A percentile compares a stretch with the other conserved stretches of the same genome.
Conservation (phyloP, 2,888 invertebrate genomes). For the Tigriopus californicus region DNA sequence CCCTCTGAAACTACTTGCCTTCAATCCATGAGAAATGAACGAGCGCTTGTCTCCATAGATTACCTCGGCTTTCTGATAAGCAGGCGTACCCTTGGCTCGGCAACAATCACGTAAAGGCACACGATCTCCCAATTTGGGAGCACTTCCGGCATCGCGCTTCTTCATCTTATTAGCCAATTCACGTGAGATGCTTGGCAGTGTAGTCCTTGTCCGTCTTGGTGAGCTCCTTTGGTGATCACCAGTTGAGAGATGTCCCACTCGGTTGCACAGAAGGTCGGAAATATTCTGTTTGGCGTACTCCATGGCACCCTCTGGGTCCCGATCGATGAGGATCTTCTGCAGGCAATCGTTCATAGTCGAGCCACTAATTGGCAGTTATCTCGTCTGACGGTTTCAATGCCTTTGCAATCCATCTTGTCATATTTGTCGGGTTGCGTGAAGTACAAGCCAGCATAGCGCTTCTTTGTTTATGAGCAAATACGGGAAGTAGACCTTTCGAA, state of each 20-base stretch:
- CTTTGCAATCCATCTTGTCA: slow-evolving; percentile 98
- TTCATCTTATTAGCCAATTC: slow-evolving; percentile 84
- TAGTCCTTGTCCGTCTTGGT: slow-evolving; percentile 75
- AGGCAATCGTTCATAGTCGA: slow-evolving; percentile 92
- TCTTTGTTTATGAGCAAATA: slow-evolving; percentile 96
- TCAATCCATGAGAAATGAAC: too few relatives aligned
- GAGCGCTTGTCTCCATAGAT: too few relatives aligned
- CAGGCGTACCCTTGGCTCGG: slow-evolving; percentile 79
- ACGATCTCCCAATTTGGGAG: slow-evolving; percentile 92
- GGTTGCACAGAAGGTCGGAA: slow-evolving; percentile 84
- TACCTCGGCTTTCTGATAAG: slow-evolving; percentile 86
- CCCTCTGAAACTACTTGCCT: too few relatives aligned
- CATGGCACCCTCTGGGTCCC: slow-evolving; percentile 76
- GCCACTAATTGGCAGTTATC: slow-evolving; percentile 96
- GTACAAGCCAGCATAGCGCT: slow-evolving; percentile 64
- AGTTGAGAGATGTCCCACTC: slow-evolving; percentile 94
- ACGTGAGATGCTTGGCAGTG: slow-evolving; percentile 95
- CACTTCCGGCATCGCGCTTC: slow-evolving; percentile 90
- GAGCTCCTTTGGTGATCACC: slow-evolving; percentile 86
- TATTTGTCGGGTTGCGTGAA: slow-evolving; percentile 76
- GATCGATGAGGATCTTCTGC: slow-evolving; percentile 80
- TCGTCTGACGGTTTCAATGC: slow-evolving; percentile 89
- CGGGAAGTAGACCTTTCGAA: slow-evolving; percentile 99
- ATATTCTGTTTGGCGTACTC: slow-evolving; percentile 50
- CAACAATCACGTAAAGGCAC: slow-evolving; percentile 89